A percentile compares a stretch with the other conserved stretches of the same genome.
These are phyloP conservation scores for Chaetorhynchus papuensis DNA, from an alignment of 2,113 vertebrate genomes.

Conservation along the genomic window DNA sequence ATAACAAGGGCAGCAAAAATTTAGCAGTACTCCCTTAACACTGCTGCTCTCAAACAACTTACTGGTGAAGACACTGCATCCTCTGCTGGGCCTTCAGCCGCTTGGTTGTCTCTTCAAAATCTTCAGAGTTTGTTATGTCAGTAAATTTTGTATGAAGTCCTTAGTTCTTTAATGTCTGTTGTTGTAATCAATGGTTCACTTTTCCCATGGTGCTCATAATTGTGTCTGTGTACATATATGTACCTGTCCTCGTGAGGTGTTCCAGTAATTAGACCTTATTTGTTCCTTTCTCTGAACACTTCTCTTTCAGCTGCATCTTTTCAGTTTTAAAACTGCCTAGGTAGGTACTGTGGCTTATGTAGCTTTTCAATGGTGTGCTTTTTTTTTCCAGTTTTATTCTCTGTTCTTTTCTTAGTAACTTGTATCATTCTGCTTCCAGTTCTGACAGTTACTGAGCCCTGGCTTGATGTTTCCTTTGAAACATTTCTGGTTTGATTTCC, in stretches of 20 bases:
- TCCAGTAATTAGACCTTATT: neutral
- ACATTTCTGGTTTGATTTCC: neutral
- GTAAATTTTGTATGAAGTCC: neutral
- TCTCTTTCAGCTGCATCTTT: neutral
- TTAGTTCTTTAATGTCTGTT: neutral
- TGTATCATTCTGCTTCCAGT: neutral
- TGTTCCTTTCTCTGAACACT: neutral
- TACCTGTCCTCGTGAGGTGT: neutral
- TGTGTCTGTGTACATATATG: neutral
- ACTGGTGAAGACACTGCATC: neutral
- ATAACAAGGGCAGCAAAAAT: neutral
- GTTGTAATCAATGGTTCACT: neutral
- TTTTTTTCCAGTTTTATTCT: neutral
- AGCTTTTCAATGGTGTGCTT: neutral
- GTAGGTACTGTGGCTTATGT: neutral
- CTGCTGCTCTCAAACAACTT: neutral
- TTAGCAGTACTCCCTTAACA: neutral
- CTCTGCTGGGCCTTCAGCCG: neutral
- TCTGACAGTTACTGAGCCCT: neutral
- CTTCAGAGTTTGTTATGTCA: neutral
- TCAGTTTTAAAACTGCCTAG: neutral
- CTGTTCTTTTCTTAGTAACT: slow-evolving; percentile 7
- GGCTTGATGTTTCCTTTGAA: slow-evolving; percentile 27
- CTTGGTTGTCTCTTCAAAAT: neutral
- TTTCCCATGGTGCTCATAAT: neutral